Base-by-base conservation (phyloP, 2,888 invertebrate species). In the Aporophyla lueneburgensis region DNA sequence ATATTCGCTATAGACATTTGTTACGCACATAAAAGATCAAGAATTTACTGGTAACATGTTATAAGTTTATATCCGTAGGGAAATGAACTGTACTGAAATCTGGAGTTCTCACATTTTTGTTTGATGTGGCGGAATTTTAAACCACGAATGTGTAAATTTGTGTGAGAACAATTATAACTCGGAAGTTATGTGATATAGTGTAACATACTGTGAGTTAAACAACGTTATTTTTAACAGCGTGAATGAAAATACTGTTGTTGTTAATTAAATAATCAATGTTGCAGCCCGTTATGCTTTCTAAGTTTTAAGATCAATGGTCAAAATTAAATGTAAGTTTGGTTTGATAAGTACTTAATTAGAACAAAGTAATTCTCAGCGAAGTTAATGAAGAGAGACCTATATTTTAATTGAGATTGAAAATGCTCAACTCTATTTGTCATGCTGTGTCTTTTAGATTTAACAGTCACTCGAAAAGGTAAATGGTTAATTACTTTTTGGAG, bases 71-170 rank as follows among this genome's bases (percentile, higher is more conserved):
- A 67, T 51, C 76, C 80, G 65, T 80, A 67, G 33, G 24, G 54
- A 78, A 83, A 83, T 56, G 61, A 46, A 54, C 46, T 58, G 40
- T 70, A 66, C 59, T 62, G 53, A 78, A 80, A 74, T 71, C 24
- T 67, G 61, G 46, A 78, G 10, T 84, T 86, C 78, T 70, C 80
- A 84, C 80, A 75, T 75, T 58, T 73, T 74, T 21, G 40, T 70
- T 59, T 61, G 59, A 40, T 53, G 46, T 71, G 67, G 46, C 27
- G 70, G 71, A 40, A 19, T 72, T 43, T 54, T 75, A 16, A 62
- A 73, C 70, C 2, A 58, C 24, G 69, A 68, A 56, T 71, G 70
- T 68, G 49, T 78, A 10, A 74, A 63, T 70, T 61, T 65, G 53
- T 71, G 46, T 75, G 66, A 58, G 68, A 74, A 43, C 4, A 58